Evolutionary conservation across 2,113 vertebrate genomes (phyloP).

Genomic region (Dasyurus viverrinus): DNA sequence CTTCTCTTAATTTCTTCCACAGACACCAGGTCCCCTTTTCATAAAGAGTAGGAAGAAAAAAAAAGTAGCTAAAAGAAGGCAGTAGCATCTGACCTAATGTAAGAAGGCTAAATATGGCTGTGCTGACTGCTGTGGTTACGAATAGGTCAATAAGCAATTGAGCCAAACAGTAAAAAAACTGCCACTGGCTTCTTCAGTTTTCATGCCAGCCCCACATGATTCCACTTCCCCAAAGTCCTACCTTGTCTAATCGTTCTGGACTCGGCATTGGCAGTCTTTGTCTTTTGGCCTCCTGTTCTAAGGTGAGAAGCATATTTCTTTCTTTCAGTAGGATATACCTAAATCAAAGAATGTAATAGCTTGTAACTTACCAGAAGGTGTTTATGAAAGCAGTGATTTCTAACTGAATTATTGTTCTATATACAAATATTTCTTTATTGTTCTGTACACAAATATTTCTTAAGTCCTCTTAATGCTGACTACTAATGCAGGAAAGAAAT

Average conservation of each 20-base stretch:
- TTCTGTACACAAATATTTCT: too few relatives aligned
- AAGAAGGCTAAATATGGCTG: background rate
- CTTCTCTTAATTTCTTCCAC: background rate
- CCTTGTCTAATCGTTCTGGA: conserved; percentile 94
- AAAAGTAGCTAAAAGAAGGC: background rate
- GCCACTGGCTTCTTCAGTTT: background rate
- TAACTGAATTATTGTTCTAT: background rate
- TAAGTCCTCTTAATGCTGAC: background rate
- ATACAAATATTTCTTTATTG: too few relatives aligned
- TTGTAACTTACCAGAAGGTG: background rate
- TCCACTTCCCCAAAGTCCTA: conserved; percentile 62
- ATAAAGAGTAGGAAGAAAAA: background rate
- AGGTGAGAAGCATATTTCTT: conserved; percentile 95
- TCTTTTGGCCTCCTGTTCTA: conserved; percentile 93
- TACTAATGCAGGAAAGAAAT: background rate
- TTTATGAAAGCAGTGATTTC: conserved; percentile 24
- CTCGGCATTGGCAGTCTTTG: conserved; percentile 92
- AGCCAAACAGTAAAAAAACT: background rate
- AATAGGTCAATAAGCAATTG: background rate
- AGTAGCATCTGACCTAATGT: background rate
- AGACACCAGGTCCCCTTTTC: background rate
- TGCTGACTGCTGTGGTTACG: background rate
- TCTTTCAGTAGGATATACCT: conserved; percentile 99
- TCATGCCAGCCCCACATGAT: too few relatives aligned
- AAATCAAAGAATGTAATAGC: conserved; percentile 62